A percentile compares a stretch with the other conserved stretches of the same genome.
Evolutionary conservation across 2,797 vertebrate genomes (phyloP).

Genomic region (Parauchenoglanis punctatus): DNA sequence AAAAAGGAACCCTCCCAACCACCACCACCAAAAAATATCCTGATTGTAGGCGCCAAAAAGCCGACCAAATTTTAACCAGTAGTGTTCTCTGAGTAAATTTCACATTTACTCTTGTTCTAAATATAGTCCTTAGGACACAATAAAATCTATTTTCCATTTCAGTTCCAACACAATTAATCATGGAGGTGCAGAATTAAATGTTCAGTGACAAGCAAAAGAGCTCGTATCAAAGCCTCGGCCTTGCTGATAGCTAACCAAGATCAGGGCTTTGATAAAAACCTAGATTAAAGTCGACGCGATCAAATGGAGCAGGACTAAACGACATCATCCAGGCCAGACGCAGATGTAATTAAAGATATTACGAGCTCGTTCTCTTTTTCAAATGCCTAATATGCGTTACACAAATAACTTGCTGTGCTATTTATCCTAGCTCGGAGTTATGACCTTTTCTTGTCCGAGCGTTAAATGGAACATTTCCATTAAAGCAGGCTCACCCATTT

Average conservation of each 20-base stretch:
- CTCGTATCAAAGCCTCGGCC: slow-evolving; percentile 19
- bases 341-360: slow-evolving; percentile 54
- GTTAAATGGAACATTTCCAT: slow-evolving; percentile 44
- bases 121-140: neutral
- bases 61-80: neutral
- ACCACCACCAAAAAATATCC: neutral
- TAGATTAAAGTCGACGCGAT: slow-evolving; percentile 39
- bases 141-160: slow-evolving; percentile 30
- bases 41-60: neutral
- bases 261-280: slow-evolving; percentile 39
- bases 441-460: slow-evolving; percentile 20
- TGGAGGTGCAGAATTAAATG: neutral
- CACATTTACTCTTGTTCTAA: neutral
- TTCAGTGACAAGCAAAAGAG: slow-evolving; percentile 1
- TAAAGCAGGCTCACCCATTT: neutral
- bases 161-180: slow-evolving; percentile 36
- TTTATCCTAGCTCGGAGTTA: slow-evolving; percentile 23
- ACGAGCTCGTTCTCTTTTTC: slow-evolving; percentile 19
- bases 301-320: slow-evolving; percentile 46
- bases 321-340: slow-evolving; percentile 32
- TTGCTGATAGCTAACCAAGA: slow-evolving; percentile 32
- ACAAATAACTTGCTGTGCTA: slow-evolving; percentile 41
- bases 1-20: neutral
- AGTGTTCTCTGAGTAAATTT: neutral
- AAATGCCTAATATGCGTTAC: slow-evolving; percentile 39